Base-by-base conservation (phyloP, 2,113 vertebrate genomes). In the Agapornis roseicollis region DNA sequence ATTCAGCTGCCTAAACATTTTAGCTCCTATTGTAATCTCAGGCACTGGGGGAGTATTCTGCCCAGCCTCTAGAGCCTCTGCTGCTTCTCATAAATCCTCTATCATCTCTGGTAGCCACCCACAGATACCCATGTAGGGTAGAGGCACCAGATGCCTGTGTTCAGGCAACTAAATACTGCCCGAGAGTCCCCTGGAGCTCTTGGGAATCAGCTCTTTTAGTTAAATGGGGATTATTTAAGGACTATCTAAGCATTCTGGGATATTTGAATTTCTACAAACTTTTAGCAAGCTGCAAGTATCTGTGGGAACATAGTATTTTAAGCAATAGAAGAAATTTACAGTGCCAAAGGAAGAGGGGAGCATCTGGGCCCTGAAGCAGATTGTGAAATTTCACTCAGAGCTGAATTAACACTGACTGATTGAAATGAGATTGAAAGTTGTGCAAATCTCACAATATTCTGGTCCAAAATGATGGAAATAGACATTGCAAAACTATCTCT, bases 311-410 rank as follows among this genome's bases (percentile, higher is more conserved):
- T 0, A 85, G 74, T 88, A 90, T 90, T 96, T 96, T 90, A 90
- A 87, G 88, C 66, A 89, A 63, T 6, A 65, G 65, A 22, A 94
- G 80, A 55, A 35, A 71, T 35, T 89, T 20, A n/a, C 5, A 0
- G 73, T 94, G 94, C 88, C 93, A 95, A 95, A 90, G 11, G 49
- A 60, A 94, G 52, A 88, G 85, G 47, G 80, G 88, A 90, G 90
- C 92, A 90, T 56, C 83, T 93, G 90, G 63, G n/a, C 66, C 66
- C 66, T 13, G 16, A 41, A 89, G 84, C 91, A 93, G 73, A 56
- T 27, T 81, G 93, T 78, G 61, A 95, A 56, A 85, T 80, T 53
- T 87, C 66, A 61, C 65, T 81, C 35, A 0, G 20, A 86, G 83
- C 56, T 69, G 73, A 93, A 72, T 46, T 19, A 79, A 60, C 28